Evolutionary conservation across 2,888 invertebrate genomes (phyloP).

Genomic region (Neoaliturus tenellus): DNA sequence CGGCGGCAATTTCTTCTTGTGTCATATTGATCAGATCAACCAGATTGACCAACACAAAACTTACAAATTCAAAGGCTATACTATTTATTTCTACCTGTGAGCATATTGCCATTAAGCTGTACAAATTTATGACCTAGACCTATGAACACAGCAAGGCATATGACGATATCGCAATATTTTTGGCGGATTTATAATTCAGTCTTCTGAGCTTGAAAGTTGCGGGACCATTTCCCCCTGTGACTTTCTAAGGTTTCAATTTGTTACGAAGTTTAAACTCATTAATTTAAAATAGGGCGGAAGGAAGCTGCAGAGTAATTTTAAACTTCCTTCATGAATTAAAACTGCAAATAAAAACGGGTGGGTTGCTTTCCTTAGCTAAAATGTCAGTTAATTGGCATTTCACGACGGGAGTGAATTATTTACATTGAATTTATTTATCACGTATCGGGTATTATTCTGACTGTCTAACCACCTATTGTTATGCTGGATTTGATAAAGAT

Average conservation of each 20-base stretch:
- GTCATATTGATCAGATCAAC: no score
- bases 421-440: no score
- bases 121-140: slow-evolving; percentile 31
- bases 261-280: neutral
- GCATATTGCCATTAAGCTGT: neutral
- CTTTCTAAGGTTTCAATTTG: neutral
- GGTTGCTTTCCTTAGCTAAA: neutral
- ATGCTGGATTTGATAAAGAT: no score
- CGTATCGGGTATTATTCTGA: no score
- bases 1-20: neutral
- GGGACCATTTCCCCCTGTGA: neutral
- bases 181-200: no score
- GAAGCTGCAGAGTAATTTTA: slow-evolving; percentile 34
- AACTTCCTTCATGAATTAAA: slow-evolving; percentile 30
- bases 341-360: neutral
- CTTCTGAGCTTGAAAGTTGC: neutral
- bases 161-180: no score
- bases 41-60: slow-evolving; percentile 4
- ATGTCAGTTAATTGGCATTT: no score
- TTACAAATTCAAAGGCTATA: no score
- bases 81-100: neutral
- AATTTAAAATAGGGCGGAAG: slow-evolving; percentile 4
- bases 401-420: no score
- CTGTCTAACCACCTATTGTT: no score
- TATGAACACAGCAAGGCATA: neutral